These are phyloP conservation scores for Leptinotarsa texana DNA, from an alignment of 1,140 invertebrate genomes.

Conservation along the genomic window DNA sequence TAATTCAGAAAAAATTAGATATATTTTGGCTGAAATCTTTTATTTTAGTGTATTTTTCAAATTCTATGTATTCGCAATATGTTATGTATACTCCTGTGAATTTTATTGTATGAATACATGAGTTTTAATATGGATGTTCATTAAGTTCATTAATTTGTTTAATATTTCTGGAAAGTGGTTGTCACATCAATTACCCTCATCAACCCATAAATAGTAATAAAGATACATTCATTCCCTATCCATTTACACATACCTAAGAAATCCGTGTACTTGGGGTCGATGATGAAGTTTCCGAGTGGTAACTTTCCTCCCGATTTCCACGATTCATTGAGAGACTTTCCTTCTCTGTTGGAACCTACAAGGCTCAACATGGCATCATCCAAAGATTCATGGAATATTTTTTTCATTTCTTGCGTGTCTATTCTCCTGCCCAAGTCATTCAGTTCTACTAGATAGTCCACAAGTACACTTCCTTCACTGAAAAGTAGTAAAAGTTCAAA, in stretches of 20 bases:
- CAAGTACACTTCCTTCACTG: constrained; percentile 81
- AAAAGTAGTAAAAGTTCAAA: constrained; percentile 15
- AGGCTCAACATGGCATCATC: constrained; percentile 58
- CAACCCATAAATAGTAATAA: too few species aligned
- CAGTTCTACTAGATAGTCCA: constrained; percentile 85
- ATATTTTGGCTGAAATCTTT: too few species aligned
- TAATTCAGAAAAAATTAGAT: too few species aligned
- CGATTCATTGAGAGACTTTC: constrained; percentile 60
- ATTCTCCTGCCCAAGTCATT: constrained; percentile 75
- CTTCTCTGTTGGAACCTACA: constrained; percentile 60
- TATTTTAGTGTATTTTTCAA: too few species aligned
- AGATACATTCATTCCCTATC: too few species aligned
- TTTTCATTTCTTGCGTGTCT: constrained; percentile 79
- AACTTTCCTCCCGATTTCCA: constrained; percentile 55
- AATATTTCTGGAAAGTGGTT: too few species aligned
- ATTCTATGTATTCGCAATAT: too few species aligned
- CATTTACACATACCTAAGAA: constrained; percentile 72
- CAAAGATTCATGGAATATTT: constrained; percentile 80
- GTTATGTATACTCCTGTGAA: too few species aligned
- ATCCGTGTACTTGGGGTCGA: constrained; percentile 86
- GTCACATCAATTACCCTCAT: too few species aligned
- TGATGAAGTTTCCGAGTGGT: constrained; percentile 76
- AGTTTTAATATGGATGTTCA: too few species aligned
- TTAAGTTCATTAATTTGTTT: too few species aligned
- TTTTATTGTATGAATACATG: too few species aligned